A percentile compares a stretch with the other conserved stretches of the same genome.
These are phyloP conservation scores for Meriones psammophilus DNA, from an alignment of 2,797 vertebrate genomes.

Conservation along the genomic window DNA sequence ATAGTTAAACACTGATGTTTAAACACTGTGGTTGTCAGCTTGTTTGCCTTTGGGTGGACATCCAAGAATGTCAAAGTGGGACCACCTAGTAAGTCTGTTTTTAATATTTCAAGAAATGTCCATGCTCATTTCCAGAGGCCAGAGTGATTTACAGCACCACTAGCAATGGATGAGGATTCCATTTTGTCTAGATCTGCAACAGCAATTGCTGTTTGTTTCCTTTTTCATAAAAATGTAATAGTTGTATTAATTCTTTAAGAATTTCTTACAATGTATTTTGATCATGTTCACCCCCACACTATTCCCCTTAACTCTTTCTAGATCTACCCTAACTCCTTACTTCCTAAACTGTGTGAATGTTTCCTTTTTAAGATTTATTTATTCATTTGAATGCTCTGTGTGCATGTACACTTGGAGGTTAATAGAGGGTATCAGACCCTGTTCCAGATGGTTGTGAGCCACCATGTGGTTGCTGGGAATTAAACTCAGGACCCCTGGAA, in stretches of 20 bases:
- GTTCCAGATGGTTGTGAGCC: not conserved
- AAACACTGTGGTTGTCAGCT: not conserved
- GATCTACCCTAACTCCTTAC: not conserved
- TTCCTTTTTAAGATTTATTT: too few relatives aligned
- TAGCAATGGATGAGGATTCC: not conserved
- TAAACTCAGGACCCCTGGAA: not conserved
- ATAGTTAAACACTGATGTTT: not conserved
- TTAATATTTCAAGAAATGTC: not conserved
- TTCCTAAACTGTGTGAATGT: not conserved
- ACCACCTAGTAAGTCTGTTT: not conserved
- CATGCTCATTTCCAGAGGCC: not conserved
- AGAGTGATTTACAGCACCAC: too few relatives aligned
- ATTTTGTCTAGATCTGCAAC: not conserved
- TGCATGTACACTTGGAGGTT: not conserved
- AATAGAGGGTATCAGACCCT: not conserved
- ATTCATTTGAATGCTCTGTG: not conserved
- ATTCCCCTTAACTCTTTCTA: not conserved
- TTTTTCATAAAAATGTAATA: too few relatives aligned
- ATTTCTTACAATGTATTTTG: not conserved
- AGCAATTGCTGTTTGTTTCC: not conserved
- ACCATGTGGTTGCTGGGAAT: not conserved
- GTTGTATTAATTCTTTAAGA: not conserved
- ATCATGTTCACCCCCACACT: not conserved
- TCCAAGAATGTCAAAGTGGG: not conserved
- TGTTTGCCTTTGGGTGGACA: not conserved